Evolutionary conservation across 2,888 invertebrate species (phyloP).

Genomic region (Frankliniella fusca): DNA sequence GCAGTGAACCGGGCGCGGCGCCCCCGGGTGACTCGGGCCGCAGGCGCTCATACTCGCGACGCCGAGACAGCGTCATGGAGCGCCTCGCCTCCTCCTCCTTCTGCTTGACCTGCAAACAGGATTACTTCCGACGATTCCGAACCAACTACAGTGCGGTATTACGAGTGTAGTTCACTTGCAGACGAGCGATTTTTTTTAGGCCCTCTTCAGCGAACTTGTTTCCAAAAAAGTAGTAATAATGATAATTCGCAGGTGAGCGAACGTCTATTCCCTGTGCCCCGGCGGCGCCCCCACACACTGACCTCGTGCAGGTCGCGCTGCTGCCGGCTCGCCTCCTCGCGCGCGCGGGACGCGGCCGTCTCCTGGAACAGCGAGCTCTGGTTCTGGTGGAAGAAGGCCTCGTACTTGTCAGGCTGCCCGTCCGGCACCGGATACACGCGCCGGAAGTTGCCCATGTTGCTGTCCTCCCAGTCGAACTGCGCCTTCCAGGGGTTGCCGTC

Average conservation of each 20-base stretch:
- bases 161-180: too few relatives aligned
- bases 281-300: constrained; percentile 30
- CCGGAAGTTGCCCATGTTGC: constrained; percentile 70
- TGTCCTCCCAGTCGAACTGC: constrained; percentile 68
- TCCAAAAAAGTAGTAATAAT: too few relatives aligned
- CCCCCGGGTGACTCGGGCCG: not conserved
- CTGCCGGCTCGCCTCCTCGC: constrained; percentile 67
- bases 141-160: not conserved
- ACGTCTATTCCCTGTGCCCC: too few relatives aligned
- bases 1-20: not conserved
- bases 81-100: constrained; percentile 18
- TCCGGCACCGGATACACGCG: constrained; percentile 62
- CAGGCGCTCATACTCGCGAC: constrained; percentile 1
- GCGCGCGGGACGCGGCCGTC: constrained; percentile 71
- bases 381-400: constrained; percentile 69
- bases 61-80: not conserved
- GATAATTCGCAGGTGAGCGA: too few relatives aligned
- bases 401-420: constrained; percentile 58
- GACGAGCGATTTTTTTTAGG: too few relatives aligned
- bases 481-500: constrained; percentile 41
- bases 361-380: constrained; percentile 68
- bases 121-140: too few relatives aligned
- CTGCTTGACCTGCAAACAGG: constrained; percentile 1
- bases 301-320: constrained; percentile 67
- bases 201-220: too few relatives aligned